phyloP scores from a whole-genome alignment of 2,797 vertebrate genomes.

The Epinephelus malabaricus region DNA sequence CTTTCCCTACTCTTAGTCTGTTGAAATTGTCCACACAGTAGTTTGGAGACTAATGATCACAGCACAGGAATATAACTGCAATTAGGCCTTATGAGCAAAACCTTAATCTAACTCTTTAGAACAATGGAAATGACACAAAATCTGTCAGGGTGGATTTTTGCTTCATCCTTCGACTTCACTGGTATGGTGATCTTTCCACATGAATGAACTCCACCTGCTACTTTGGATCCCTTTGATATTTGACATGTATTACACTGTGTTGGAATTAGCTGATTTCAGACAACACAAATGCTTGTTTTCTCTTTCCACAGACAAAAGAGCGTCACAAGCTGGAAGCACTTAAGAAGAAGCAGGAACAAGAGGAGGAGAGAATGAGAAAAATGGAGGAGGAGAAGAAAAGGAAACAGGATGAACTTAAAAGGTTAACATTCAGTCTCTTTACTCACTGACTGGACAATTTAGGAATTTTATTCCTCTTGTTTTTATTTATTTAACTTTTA shows the following conservation, averaged over 20 bases:
- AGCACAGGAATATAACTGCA: neutral
- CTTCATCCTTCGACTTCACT: conserved; percentile 20
- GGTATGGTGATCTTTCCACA: neutral
- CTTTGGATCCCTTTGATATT: conserved; percentile 5
- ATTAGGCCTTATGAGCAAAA: neutral
- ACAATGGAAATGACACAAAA: neutral
- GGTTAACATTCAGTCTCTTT: conserved; percentile 74
- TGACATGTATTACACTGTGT: neutral
- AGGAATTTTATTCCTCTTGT: neutral
- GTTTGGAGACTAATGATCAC: neutral
- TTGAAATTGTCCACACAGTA: neutral
- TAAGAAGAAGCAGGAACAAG: conserved; percentile 94
- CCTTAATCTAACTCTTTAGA: neutral
- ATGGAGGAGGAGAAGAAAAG: conserved; percentile 94
- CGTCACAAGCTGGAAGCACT: conserved; percentile 91
- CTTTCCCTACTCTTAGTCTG: neutral
- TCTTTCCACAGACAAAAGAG: conserved; percentile 83
- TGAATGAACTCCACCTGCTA: conserved; percentile 5
- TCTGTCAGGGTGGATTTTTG: conserved; percentile 43
- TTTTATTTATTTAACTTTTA: neutral
- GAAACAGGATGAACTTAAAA: conserved; percentile 92
- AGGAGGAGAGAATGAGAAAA: conserved; percentile 92
- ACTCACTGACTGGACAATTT: neutral
- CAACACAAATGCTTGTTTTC: neutral
- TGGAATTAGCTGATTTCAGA: neutral